Evolutionary conservation across 2,113 vertebrate species (phyloP).

Genomic region (Platichthys flesus): DNA sequence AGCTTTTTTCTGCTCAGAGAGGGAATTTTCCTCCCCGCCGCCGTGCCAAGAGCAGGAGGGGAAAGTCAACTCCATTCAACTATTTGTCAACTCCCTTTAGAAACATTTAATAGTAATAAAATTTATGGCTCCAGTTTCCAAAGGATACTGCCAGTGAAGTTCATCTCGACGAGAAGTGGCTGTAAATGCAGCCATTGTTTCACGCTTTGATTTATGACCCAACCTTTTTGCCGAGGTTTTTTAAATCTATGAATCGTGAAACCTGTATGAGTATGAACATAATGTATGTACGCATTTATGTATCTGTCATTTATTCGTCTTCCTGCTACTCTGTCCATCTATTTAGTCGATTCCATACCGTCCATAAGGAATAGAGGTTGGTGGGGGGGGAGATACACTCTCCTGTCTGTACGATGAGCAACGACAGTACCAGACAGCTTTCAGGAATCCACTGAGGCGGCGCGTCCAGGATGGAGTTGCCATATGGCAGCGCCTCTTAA

Average conservation of each 20-base stretch:
- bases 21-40: constrained; percentile 84
- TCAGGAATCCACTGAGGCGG: constrained; percentile 78
- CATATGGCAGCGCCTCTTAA: constrained; percentile 74
- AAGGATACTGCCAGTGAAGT: constrained; percentile 90
- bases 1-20: constrained; percentile 80
- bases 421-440: constrained; percentile 80
- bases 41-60: constrained; percentile 88
- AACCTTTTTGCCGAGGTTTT: constrained; percentile 69
- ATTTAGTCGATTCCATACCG: constrained; percentile 42
- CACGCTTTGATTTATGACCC: constrained; percentile 86
- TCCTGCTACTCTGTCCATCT: constrained; percentile 24
- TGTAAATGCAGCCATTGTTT: constrained; percentile 91
- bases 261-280: constrained; percentile 26
- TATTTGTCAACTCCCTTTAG: constrained; percentile 99
- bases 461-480: constrained; percentile 76
- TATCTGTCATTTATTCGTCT: constrained; percentile 30
- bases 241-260: constrained; percentile 47
- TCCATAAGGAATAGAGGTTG: constrained; percentile 48
- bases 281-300: constrained; percentile 36
- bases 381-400: constrained; percentile 55
- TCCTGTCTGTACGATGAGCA: constrained; percentile 67
- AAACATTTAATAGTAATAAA: constrained; percentile 96
- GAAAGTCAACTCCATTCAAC: constrained; percentile 90
- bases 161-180: constrained; percentile 84
- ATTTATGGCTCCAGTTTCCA: constrained; percentile 94